Base-by-base conservation (phyloP, 2,888 invertebrate species). In the Mycalesis mineus region DNA sequence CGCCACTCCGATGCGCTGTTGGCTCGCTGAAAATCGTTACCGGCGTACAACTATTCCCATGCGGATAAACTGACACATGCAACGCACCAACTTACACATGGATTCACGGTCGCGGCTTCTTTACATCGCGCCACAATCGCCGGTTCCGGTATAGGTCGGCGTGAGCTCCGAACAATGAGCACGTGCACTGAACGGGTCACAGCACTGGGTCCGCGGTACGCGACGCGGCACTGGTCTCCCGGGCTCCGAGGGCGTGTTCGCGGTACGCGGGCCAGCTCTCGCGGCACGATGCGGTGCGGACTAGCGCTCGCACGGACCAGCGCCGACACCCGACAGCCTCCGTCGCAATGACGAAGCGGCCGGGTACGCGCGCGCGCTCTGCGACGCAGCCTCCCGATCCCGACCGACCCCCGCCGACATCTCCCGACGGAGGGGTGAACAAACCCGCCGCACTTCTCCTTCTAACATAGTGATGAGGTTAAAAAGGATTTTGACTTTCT, bases 91-190 rank as follows among this genome's bases (percentile, higher is more conserved):
- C 88, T 89, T 88, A 88, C 88, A 89, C 88, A 88, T 88, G 75
- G 74, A 84, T 82, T 84, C 80, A 80, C 81, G 80, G 80, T 80
- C 78, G 80, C 82, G 78, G 82, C 78, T 84, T 79, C 82, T 79
- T 87, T 80, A 88, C 88, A 88, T 88, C 80, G 85, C 88, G 87
- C 88, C 88, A 86, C 81, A 94, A 94, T 71, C 91, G 95, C 75
- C 93, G 95, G 73, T 92, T 94, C 71, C 94, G 93, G 85, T 92
- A 91, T 79, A 78, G 75, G 88, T 90, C 74, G 91, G 92, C 84
- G 91, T 88, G 70, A 91, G 91, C 68, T 91, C 91, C 73, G 91
- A 91, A 77, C 83, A 90, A 78, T 64, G 85, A 86, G 75, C 89
- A 91, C 81, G 88, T 84, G 80, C 92, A 92, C 87, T 92, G 92